A percentile compares a stretch with the other conserved stretches of the same genome.
These are phyloP conservation scores for Ctenosaura bakeri DNA, from an alignment of 2,797 vertebrate species.

Conservation along the genomic window DNA sequence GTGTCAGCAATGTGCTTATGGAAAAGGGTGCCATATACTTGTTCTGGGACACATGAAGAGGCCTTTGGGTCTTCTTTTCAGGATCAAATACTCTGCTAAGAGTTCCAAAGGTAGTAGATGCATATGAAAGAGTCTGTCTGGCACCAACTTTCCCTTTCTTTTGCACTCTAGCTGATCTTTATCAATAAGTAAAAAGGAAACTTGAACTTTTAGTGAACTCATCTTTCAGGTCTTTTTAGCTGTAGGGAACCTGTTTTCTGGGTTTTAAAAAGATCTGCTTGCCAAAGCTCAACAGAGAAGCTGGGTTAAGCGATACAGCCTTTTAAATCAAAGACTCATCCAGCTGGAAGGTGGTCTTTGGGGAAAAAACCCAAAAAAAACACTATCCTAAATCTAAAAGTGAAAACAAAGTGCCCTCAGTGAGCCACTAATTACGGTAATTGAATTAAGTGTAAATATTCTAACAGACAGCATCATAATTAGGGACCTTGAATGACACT, in stretches of 20 bases:
- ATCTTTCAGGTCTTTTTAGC: slow-evolving; percentile 3
- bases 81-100: background rate
- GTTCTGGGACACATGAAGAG: background rate
- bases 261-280: background rate
- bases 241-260: slow-evolving; percentile 1
- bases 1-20: background rate
- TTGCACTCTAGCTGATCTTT: background rate
- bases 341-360: slow-evolving; percentile 7
- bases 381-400: slow-evolving; percentile 21
- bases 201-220: slow-evolving; percentile 23
- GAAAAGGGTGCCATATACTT: background rate
- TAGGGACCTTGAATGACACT: slow-evolving; percentile 13
- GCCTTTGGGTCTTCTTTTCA: background rate
- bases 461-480: slow-evolving; percentile 9
- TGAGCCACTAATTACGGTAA: slow-evolving; percentile 7
- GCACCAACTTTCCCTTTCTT: background rate
- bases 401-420: slow-evolving; percentile 1
- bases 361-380: background rate
- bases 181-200: slow-evolving; percentile 27
- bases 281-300: slow-evolving; percentile 13
- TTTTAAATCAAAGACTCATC: slow-evolving; percentile 21
- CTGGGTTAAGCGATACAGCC: background rate
- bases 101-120: background rate
- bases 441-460: slow-evolving; percentile 39
- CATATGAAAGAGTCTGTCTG: background rate